phyloP scores from a whole-genome alignment of 92 coral and sea anemone genomes.

The Zoanthus solanderi region DNA sequence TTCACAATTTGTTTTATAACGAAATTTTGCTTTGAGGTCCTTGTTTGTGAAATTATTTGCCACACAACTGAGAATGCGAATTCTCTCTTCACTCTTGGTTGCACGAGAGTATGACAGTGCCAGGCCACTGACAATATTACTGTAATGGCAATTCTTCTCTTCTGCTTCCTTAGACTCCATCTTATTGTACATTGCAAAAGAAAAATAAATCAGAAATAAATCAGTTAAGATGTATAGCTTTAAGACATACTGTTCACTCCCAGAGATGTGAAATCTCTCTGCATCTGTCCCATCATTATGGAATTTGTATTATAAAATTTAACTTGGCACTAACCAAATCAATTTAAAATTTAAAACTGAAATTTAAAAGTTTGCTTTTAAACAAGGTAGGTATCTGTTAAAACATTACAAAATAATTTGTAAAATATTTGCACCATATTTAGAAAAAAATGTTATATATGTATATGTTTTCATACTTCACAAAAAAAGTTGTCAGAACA shows the following conservation, averaged over 20 bases:
- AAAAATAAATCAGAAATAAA: not conserved
- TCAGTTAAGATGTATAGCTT: not conserved
- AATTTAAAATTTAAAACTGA: too few relatives aligned
- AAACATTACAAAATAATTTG: not conserved
- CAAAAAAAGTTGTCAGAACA: not conserved
- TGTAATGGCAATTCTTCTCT: not conserved
- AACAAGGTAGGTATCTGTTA: not conserved
- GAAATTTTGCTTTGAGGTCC: not conserved
- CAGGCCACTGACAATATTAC: conserved; percentile 35
- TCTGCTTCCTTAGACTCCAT: not conserved
- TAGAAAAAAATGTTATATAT: not conserved
- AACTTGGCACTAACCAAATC: too few relatives aligned
- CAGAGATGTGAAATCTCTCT: not conserved
- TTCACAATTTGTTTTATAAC: not conserved
- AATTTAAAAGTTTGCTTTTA: not conserved
- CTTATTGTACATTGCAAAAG: not conserved
- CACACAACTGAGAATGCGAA: conserved; percentile 11
- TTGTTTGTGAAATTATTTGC: conserved; percentile 4
- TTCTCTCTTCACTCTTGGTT: conserved; percentile 10
- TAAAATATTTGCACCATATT: not conserved
- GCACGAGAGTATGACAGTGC: conserved; percentile 35
- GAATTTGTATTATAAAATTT: too few relatives aligned
- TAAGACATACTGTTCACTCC: not conserved
- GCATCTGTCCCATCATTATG: not conserved
- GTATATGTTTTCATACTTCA: not conserved